Base-by-base conservation (phyloP, 2,797 vertebrate genomes). In the Mareca penelope region DNA sequence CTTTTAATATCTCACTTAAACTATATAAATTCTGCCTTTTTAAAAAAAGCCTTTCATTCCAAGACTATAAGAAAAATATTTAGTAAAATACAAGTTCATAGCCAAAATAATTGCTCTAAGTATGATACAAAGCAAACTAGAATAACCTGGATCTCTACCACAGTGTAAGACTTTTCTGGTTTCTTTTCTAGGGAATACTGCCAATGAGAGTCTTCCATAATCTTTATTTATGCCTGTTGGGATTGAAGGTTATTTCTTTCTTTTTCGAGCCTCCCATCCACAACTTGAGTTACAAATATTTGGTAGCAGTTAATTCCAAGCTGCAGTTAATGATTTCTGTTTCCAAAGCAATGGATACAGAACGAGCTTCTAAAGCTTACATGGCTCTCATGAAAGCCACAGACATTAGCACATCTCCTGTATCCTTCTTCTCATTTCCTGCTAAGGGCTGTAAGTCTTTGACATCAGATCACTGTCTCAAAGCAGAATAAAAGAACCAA, bases 21-120 rank as follows among this genome's bases (percentile, higher is more conserved):
- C 63, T 35, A 61, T 7, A 3, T 84, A 2, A 65, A 77, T 42
- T 59, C 0, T 0, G 3, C 0, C 5, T 56, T 80, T 89, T 40
- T 1, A 50, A 77, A 61, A 77, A 61, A 37, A 57, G 10, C 10
- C 52, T 83, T 83, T 86, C 24, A 31, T 23, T 78, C 26, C 22
- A n/a, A 28, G 18, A 56, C 2, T 39, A 7, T 15, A 68, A 56
- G 19, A 18, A 65, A 63, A 69, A 42, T 56, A 24, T 77, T 50
- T 28, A 14, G 2, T 23, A 80, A 67, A 88, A 48, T 3, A 70
- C 11, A 91, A 80, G 72, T 52, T 44, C 3, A n/a, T 52, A 70
- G 35, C n/a, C 67, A 48, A 81, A 76, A 35, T 37, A 79, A 88
- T 13, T 53, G 24, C 40, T 57, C 18, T 39, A 57, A 85, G 24